These are phyloP conservation scores for Lacanobia oleracea DNA, from an alignment of 2,888 invertebrate species.

Conservation along the genomic window DNA sequence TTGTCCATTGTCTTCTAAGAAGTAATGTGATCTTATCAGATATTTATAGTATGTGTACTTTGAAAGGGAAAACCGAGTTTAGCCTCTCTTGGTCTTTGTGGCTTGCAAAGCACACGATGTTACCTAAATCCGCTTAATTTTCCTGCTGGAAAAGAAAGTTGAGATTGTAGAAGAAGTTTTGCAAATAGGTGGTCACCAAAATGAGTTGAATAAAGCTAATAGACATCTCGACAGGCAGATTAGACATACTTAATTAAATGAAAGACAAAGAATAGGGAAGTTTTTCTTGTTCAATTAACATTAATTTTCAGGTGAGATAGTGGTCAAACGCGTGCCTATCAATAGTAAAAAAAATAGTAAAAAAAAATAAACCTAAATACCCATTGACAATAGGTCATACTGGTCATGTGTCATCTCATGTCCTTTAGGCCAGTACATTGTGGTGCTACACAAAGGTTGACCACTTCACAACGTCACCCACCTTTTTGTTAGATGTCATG, in stretches of 20 bases:
- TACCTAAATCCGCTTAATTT: neutral
- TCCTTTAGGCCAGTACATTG: conserved; percentile 44
- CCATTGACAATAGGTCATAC: conserved; percentile 46
- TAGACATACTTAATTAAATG: neutral
- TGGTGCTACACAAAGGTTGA: conserved; percentile 46
- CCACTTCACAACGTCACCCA: conserved; percentile 43
- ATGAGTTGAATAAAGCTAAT: neutral
- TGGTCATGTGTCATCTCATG: conserved; percentile 33
- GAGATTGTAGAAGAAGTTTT: neutral
- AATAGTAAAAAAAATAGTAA: too few relatives aligned
- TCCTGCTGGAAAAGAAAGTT: conserved; percentile 5
- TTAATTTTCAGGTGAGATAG: too few relatives aligned
- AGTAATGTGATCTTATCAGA: conserved; percentile 37
- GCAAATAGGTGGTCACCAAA: neutral
- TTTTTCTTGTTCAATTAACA: neutral
- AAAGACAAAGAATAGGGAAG: neutral
- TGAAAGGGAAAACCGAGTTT: conserved; percentile 1
- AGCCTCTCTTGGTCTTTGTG: neutral
- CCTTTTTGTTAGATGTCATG: conserved; percentile 42
- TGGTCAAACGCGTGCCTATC: too few relatives aligned
- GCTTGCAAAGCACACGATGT: too few relatives aligned
- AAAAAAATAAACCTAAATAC: conserved; percentile 18
- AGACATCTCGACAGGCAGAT: neutral
- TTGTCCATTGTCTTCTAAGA: conserved; percentile 46
- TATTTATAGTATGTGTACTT: conserved; percentile 6